phyloP scores from a whole-genome alignment of 2,888 invertebrate species.

The Abrostola tripartita region DNA sequence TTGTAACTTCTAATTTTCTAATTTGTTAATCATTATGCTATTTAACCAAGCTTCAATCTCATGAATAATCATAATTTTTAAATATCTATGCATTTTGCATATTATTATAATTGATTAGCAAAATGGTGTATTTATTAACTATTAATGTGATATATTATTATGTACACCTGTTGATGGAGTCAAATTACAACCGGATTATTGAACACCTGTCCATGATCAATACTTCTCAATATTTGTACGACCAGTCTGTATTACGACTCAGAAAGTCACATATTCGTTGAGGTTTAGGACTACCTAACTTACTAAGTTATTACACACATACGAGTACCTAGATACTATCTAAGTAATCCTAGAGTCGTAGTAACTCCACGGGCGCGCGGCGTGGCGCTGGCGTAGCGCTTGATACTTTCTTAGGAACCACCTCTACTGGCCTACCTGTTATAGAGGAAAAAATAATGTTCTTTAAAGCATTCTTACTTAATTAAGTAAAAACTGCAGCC shows the following conservation, averaged over 20 bases:
- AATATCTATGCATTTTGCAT: conserved; percentile 41
- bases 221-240: background rate
- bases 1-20: background rate
- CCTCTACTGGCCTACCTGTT: too few species aligned
- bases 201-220: conserved; percentile 67
- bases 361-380: too few species aligned
- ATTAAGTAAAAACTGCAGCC: too few species aligned
- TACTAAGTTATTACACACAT: too few species aligned
- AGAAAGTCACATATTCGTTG: too few species aligned
- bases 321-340: too few species aligned
- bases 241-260: background rate
- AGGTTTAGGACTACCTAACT: too few species aligned
- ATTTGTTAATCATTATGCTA: background rate
- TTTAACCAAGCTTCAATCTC: conserved; percentile 1
- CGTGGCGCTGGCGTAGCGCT: too few species aligned
- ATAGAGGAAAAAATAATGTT: too few species aligned
- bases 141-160: conserved; percentile 46
- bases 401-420: too few species aligned
- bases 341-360: too few species aligned
- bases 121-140: conserved; percentile 1
- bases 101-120: conserved; percentile 12
- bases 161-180: conserved; percentile 73
- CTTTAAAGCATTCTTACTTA: too few species aligned
- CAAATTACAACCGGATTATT: conserved; percentile 69
- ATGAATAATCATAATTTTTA: conserved; percentile 43